Conservation (phyloP, 2,888 invertebrate genomes). For the Rotaria sp. region DNA sequence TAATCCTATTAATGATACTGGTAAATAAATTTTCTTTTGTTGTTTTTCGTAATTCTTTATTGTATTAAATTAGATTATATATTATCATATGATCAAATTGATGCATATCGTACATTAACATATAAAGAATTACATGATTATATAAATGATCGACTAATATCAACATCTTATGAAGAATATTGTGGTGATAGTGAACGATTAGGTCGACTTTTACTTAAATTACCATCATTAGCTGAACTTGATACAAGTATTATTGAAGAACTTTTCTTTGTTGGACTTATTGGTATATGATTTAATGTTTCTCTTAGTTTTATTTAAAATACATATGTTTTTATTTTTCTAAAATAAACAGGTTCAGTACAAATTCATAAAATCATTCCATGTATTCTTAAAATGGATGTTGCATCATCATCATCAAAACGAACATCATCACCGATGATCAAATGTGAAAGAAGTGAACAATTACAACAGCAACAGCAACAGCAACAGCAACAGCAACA, state of each 20-base stretch:
- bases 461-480: background rate
- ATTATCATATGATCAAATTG: slow-evolving; percentile 33
- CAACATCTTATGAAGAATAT: slow-evolving; percentile 19
- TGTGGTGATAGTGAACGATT: slow-evolving; percentile 30
- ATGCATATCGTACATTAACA: slow-evolving; percentile 37
- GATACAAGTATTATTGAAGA: slow-evolving; percentile 39
- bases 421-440: background rate
- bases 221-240: slow-evolving; percentile 32
- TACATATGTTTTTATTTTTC: background rate
- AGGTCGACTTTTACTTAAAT: slow-evolving; percentile 32
- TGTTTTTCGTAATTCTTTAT: background rate
- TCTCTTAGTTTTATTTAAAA: background rate
- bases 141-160: slow-evolving; percentile 11
- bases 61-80: slow-evolving; percentile 6
- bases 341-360: background rate
- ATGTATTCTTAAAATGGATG: slow-evolving; percentile 4
- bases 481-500: background rate
- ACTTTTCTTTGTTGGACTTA: slow-evolving; percentile 37
- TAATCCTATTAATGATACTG: slow-evolving; percentile 19
- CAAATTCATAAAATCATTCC: slow-evolving; percentile 18
- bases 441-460: background rate
- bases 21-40: background rate
- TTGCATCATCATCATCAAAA: background rate
- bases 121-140: slow-evolving; percentile 36
- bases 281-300: background rate